Conservation (phyloP, 1,140 invertebrate genomes). For the Aphis gossypii region DNA sequence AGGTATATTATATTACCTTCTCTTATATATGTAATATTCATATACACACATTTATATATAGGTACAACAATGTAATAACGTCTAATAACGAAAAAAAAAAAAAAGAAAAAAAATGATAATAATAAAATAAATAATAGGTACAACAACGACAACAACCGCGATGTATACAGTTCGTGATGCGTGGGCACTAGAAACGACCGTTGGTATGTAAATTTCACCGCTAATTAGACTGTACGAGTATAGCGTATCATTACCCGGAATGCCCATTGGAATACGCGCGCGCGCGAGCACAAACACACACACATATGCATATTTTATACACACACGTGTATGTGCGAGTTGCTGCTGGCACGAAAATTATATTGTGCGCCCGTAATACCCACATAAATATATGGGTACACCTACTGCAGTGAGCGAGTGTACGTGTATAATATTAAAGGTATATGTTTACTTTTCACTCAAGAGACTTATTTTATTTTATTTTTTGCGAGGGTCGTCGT, state of each 20-base stretch:
- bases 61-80: constrained; percentile 6
- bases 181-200: constrained; percentile 40
- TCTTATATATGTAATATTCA: too few relatives aligned
- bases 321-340: background rate
- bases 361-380: background rate
- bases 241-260: constrained; percentile 54
- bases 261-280: constrained; percentile 1
- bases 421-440: background rate
- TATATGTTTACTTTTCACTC: constrained; percentile 45
- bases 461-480: background rate
- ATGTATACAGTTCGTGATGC: constrained; percentile 36
- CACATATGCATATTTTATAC: background rate
- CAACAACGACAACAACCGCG: background rate
- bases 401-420: background rate
- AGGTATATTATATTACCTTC: background rate
- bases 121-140: constrained; percentile 17
- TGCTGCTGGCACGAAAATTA: constrained; percentile 25
- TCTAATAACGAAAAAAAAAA: constrained; percentile 41
- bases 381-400: background rate
- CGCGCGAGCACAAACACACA: background rate
- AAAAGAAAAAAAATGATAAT: background rate
- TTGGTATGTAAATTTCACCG: constrained; percentile 55
- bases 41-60: background rate
- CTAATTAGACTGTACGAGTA: constrained; percentile 48
- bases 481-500: constrained; percentile 12